Evolutionary conservation across 2,797 vertebrate genomes (phyloP).

Genomic region (Pseudotriccus pelzelni): DNA sequence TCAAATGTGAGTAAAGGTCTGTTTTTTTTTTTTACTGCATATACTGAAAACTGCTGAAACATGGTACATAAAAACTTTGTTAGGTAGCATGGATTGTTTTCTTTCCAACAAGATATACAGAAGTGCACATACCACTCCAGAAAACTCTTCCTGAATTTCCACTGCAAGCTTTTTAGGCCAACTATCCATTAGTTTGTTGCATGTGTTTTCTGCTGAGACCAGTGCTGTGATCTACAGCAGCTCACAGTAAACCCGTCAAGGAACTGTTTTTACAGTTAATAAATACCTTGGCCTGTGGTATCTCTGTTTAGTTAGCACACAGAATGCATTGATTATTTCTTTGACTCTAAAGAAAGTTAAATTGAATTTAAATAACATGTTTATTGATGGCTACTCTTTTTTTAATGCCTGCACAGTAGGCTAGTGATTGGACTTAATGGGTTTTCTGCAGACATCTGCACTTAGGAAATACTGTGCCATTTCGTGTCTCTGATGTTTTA

Average conservation of each 20-base stretch:
- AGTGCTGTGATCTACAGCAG: not conserved
- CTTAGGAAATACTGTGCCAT: not conserved
- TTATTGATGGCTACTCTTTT: constrained; percentile 3
- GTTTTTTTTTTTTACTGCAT: not conserved
- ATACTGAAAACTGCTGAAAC: not conserved
- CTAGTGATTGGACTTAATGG: not conserved
- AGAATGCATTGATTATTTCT: constrained; percentile 29
- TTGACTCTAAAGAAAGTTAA: constrained; percentile 36
- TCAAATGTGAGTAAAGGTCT: not conserved
- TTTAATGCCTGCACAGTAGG: not conserved
- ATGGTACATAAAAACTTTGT: not conserved
- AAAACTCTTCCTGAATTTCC: not conserved
- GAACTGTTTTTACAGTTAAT: constrained; percentile 38
- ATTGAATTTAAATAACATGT: constrained; percentile 53
- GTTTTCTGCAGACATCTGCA: not conserved
- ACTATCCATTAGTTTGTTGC: not conserved
- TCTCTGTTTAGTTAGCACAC: constrained; percentile 41
- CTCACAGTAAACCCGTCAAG: not conserved
- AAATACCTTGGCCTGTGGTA: constrained; percentile 33
- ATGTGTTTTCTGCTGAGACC: not conserved
- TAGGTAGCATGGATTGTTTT: not conserved
- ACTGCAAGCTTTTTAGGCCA: not conserved
- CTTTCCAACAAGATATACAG: not conserved
- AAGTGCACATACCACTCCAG: not conserved
- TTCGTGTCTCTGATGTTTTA: not conserved